Conservation (phyloP, 2,113 vertebrate species). For the Actenoides lindsayi region DNA sequence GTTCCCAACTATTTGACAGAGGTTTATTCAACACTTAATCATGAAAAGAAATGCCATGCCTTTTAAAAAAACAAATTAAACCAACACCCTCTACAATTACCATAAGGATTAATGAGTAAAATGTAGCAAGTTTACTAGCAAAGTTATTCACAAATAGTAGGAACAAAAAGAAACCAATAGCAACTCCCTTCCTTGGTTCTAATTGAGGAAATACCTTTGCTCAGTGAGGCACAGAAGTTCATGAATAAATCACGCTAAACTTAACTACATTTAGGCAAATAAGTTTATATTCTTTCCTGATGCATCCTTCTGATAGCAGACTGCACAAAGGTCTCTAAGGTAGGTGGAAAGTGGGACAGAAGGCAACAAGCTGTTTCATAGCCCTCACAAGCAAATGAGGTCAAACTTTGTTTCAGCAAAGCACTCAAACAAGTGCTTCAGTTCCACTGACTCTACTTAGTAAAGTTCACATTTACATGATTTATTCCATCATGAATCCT, state of each 20-base stretch:
- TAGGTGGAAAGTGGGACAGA: slow-evolving; percentile 8
- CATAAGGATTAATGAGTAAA: background rate
- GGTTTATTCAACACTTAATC: background rate
- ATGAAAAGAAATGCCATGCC: background rate
- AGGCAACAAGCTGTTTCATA: background rate
- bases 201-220: background rate
- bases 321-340: background rate
- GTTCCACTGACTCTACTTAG: slow-evolving; percentile 1
- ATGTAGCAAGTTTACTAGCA: background rate
- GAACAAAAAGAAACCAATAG: background rate
- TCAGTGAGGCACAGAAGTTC: background rate
- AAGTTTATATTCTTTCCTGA: slow-evolving; percentile 11
- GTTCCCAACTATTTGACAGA: background rate
- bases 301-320: background rate
- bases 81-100: background rate
- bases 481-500: background rate
- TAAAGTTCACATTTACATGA: background rate
- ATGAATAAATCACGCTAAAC: background rate
- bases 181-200: background rate
- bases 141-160: background rate
- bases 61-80: background rate
- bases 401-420: slow-evolving; percentile 36
- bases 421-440: background rate
- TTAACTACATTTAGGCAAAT: background rate
- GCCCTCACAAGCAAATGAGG: background rate